Evolutionary conservation across 23 tunicate genomes (phyloP), one percentile per base, ranked within the genome.

Genomic region (Diplosoma virens): DNA sequence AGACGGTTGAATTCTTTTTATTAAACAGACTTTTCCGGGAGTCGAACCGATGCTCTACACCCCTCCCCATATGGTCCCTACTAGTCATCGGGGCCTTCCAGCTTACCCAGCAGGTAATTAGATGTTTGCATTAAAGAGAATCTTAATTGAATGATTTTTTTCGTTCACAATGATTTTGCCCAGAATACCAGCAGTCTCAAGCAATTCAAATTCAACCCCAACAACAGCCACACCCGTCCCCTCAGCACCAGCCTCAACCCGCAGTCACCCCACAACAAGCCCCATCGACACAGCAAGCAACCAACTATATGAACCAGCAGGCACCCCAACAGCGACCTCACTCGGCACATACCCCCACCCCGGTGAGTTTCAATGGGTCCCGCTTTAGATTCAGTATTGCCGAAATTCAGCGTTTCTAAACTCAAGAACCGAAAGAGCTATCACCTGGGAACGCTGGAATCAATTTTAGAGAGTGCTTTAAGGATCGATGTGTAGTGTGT

Each of bases 341-440:
- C 50, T 87, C 95, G 0, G 95, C 95, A 6, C 95, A 87, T 48
- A 87, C 95, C 7, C 95, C 95, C 2, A 87, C 45, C 28, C 81
- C 67, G 83, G 95, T 87, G 18, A 30, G 75, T 36, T 77, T 0
- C 2, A 32, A 11, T 18, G 2, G 6, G 0, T 36, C 0, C 35
- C 20, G 52, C 52, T 11, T 45, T 45, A n/a, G n/a, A n/a, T n/a
- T n/a, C n/a, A n/a, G n/a, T n/a, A n/a, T n/a, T n/a, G n/a, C n/a
- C n/a, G n/a, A n/a, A n/a, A n/a, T n/a, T n/a, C n/a, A n/a, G n/a
- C n/a, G n/a, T n/a, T n/a, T n/a, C n/a, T n/a, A n/a, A n/a, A n/a
- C n/a, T n/a, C n/a, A n/a, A n/a, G n/a, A n/a, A n/a, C n/a, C n/a
- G n/a, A n/a, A n/a, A n/a, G n/a, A n/a, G n/a, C n/a, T n/a, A n/a